These are phyloP conservation scores for Mastacembelus armatus DNA, from an alignment of 2,797 vertebrate species.

Conservation along the genomic window DNA sequence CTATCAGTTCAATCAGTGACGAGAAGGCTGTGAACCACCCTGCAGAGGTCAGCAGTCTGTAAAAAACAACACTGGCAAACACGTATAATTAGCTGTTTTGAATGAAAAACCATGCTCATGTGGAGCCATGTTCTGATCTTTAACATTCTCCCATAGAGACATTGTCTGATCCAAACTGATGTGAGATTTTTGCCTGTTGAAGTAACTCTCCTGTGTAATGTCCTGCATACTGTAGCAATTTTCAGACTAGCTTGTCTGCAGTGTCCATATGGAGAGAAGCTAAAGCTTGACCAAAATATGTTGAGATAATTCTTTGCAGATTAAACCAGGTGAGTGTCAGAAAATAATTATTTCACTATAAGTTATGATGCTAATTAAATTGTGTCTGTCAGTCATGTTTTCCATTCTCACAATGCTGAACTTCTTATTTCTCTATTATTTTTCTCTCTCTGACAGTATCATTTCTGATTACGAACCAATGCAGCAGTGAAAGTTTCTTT, in stretches of 20 bases:
- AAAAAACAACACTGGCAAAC: background rate
- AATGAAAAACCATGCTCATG: background rate
- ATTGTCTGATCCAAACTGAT: conserved; percentile 24
- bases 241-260: conserved; percentile 29
- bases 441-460: background rate
- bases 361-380: background rate
- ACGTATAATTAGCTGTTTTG: too few species aligned
- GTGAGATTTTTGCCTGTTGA: conserved; percentile 34
- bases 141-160: conserved; percentile 32
- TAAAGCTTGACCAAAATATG: conserved; percentile 17
- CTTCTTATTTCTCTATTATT: background rate
- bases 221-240: conserved; percentile 53
- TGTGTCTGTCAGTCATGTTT: background rate
- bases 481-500: conserved; percentile 8
- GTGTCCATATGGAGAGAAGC: conserved; percentile 30
- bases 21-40: background rate
- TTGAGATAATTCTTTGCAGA: conserved; percentile 17
- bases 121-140: conserved; percentile 29
- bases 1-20: too few species aligned
- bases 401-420: background rate
- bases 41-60: conserved; percentile 4
- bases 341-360: conserved; percentile 1
- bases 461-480: background rate
- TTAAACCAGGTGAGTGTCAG: background rate
- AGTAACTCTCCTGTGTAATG: conserved; percentile 40